phyloP scores from a whole-genome alignment of 1,140 invertebrate genomes.

The Eumaeus atala region DNA sequence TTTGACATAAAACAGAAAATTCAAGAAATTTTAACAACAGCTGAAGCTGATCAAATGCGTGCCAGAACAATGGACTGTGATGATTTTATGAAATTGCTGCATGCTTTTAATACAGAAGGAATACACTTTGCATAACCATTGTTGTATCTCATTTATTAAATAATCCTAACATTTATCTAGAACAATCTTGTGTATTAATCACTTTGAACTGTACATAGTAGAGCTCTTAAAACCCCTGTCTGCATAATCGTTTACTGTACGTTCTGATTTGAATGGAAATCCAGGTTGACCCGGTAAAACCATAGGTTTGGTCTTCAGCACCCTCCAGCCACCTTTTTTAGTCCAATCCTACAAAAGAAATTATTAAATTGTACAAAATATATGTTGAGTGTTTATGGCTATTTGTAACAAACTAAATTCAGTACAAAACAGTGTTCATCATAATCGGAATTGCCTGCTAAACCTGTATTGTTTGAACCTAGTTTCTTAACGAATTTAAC shows the following conservation, averaged over 20 bases:
- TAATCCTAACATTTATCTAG: constrained; percentile 11
- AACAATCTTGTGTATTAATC: constrained; percentile 2
- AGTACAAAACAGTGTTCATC: too few relatives aligned
- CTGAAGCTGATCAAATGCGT: constrained; percentile 84
- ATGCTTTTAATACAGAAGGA: constrained; percentile 91
- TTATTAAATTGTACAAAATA: not conserved
- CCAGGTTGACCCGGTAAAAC: constrained; percentile 79
- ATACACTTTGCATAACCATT: constrained; percentile 85
- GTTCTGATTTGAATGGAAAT: constrained; percentile 77
- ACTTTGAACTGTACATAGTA: constrained; percentile 20
- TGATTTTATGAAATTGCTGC: constrained; percentile 92
- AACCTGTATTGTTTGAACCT: too few relatives aligned
- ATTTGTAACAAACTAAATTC: too few relatives aligned
- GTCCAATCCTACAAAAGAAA: constrained; percentile 79
- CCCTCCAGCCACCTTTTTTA: constrained; percentile 79
- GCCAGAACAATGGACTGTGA: constrained; percentile 97
- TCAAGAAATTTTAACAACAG: constrained; percentile 81
- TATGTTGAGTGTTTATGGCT: too few relatives aligned
- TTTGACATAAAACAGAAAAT: constrained; percentile 93
- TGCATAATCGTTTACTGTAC: constrained; percentile 78
- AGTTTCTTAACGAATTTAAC: too few relatives aligned
- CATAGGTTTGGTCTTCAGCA: constrained; percentile 67
- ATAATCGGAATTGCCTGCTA: too few relatives aligned
- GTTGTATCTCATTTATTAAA: constrained; percentile 24
- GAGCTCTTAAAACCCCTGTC: constrained; percentile 80